A percentile compares a stretch with the other conserved stretches of the same genome.
phyloP scores from a whole-genome alignment of 2,797 vertebrate genomes.

The Ctenosaura bakeri region DNA sequence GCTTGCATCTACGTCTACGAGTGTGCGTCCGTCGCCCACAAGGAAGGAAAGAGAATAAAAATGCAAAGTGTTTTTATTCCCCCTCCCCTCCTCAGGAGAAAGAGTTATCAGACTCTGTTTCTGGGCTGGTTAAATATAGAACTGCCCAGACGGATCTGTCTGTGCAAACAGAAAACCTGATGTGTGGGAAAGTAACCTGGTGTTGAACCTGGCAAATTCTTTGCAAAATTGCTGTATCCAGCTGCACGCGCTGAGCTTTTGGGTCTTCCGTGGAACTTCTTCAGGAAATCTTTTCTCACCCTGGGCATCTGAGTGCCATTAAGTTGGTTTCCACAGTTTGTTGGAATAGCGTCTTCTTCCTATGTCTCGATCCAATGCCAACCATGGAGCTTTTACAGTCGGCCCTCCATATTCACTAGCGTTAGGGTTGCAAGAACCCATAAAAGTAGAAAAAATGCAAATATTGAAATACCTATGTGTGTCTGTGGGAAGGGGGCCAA shows the following conservation, averaged over 20 bases:
- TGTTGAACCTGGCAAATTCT: slow-evolving; percentile 54
- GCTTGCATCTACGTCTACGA: background rate
- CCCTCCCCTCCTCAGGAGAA: slow-evolving; percentile 22
- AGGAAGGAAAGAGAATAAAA: slow-evolving; percentile 21
- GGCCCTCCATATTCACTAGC: no score
- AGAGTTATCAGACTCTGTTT: slow-evolving; percentile 64
- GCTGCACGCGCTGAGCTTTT: background rate
- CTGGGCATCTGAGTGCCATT: background rate
- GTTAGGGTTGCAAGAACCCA: no score
- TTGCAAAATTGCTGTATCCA: slow-evolving; percentile 14
- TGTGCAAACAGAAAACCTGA: slow-evolving; percentile 47
- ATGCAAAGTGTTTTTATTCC: background rate
- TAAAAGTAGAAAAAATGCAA: no score
- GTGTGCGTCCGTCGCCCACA: slow-evolving; percentile 13
- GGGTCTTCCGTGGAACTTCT: background rate
- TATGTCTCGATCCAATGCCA: background rate
- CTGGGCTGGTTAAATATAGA: slow-evolving; percentile 70
- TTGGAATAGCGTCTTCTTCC: slow-evolving; percentile 1
- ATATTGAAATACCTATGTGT: no score
- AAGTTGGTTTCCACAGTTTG: rapidly evolving
- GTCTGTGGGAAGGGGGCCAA: no score
- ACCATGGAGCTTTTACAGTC: no score
- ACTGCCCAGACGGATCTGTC: slow-evolving; percentile 56
- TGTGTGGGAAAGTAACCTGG: slow-evolving; percentile 73
- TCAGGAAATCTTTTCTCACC: background rate